Conservation (phyloP, 2,888 invertebrate species). For the Dendrolimus houi region DNA sequence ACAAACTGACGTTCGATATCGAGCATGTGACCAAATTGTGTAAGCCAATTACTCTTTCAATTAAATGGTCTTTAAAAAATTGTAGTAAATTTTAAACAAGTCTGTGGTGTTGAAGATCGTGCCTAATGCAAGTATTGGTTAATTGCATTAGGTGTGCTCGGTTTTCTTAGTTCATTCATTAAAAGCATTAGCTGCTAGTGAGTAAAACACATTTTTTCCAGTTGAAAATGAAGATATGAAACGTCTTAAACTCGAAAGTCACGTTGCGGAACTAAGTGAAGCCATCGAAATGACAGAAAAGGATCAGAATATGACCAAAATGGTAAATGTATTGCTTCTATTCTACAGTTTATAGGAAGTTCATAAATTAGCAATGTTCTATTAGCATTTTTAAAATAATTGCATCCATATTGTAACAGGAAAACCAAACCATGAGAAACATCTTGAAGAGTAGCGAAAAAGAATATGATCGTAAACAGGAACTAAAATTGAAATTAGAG, state of each 20-base stretch:
- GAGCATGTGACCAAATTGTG: constrained; percentile 51
- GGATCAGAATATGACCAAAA: constrained; percentile 73
- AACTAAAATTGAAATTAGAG: constrained; percentile 78
- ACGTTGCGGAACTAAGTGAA: constrained; percentile 72
- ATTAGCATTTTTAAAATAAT: too few species aligned
- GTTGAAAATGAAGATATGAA: constrained; percentile 73
- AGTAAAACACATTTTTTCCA: constrained; percentile 21
- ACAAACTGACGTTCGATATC: constrained; percentile 75
- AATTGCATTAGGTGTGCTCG: too few species aligned
- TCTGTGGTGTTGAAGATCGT: too few species aligned
- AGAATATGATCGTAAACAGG: constrained; percentile 62
- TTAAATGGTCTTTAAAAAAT: too few species aligned
- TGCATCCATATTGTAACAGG: constrained; percentile 37
- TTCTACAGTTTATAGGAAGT: background rate
- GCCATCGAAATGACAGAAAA: constrained; percentile 78
- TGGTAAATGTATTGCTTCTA: constrained; percentile 25
- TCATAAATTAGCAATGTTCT: background rate
- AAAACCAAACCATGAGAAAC: constrained; percentile 60
- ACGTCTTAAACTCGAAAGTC: constrained; percentile 62
- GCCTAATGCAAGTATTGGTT: too few species aligned
- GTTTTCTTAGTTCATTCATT: too few species aligned
- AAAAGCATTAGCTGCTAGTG: too few species aligned
- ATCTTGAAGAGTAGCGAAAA: constrained; percentile 48
- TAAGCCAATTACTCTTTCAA: constrained; percentile 22
- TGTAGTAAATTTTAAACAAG: too few species aligned